Evolutionary conservation across 2,113 vertebrate species (phyloP), one percentile per base, ranked within the genome.

Genomic region (Phycodurus eques): DNA sequence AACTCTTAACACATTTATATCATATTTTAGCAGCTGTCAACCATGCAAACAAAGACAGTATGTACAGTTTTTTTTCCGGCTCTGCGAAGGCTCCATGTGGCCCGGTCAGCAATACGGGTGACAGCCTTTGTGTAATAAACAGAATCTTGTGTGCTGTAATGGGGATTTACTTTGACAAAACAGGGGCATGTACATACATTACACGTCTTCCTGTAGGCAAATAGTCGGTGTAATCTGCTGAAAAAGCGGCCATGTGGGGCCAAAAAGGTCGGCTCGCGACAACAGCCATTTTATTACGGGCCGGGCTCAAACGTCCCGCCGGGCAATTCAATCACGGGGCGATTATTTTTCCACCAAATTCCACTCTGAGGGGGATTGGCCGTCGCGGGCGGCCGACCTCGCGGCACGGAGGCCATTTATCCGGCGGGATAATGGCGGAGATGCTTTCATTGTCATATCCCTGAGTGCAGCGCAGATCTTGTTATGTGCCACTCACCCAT

Each of bases 291-390:
- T 61, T 27, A 61, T 61, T 61, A 61, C 33, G 31, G 59, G 31
- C 59, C 59, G 59, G 59, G 31, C 59, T 61, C 59, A 61, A 61
- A 61, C 31, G 59, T 61, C 59, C 33, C 59, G 31, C 59, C 15
- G 59, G 59, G 59, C 59, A 61, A 61, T 61, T 61, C 59, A 61
- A 61, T 61, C 59, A 61, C 59, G 8, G 15, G 31, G 59, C 59
- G 59, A 61, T 61, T 61, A 61, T 61, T 61, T 61, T 61, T 61
- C 59, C 59, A 61, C 59, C 59, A 61, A 61, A 61, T 35, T 61
- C 59, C 59, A 61, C 59, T 61, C 59, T 35, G 59, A 8, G 31
- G 59, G 59, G 59, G 19, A 35, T 35, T 61, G 59, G 59, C 59
- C 31, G 59, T 35, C 59, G 53, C 53, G 53, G 53, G 20, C 53